Evolutionary conservation across 2,113 vertebrate species (phyloP), one percentile per base, ranked within the genome.

Genomic region (Amia ocellicauda): DNA sequence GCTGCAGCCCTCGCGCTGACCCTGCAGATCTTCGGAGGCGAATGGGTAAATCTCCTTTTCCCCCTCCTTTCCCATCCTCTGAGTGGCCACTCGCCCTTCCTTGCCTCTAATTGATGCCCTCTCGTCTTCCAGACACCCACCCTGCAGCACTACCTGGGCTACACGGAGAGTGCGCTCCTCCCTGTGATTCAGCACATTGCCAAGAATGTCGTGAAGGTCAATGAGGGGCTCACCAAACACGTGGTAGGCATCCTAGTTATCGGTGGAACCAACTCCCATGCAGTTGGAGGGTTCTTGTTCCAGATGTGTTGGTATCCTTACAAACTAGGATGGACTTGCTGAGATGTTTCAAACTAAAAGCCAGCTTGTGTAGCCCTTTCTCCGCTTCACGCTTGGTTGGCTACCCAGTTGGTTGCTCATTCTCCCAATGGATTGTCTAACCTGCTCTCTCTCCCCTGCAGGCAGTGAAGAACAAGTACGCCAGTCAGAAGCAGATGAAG

Each of bases 381-480:
- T n/a, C n/a, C n/a, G n/a, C 0, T n/a, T n/a, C n/a, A n/a, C n/a
- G n/a, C n/a, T n/a, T n/a, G n/a, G n/a, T n/a, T n/a, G n/a, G n/a
- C n/a, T n/a, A n/a, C n/a, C n/a, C n/a, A n/a, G n/a, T n/a, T n/a
- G n/a, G n/a, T n/a, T n/a, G n/a, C n/a, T n/a, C n/a, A n/a, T n/a
- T n/a, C n/a, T n/a, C n/a, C n/a, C n/a, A 59, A 19, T n/a, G 23
- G 8, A 10, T 36, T 5, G 17, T 49, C 8, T 64, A 5, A 58
- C 19, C 19, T 28, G 5, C 13, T 53, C 49, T n/a, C 1, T 28
- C 26, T 22, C 4, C 31, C 1, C 51, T 29, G 7, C 67, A 95
- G 93, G 79, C 91, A 7, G 63, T 94, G 20, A 91, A 89, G 74
- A 90, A 82, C 0, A 98, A 97, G 58, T 95, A 94, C 14, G 73